Evolutionary conservation across 2,113 vertebrate genomes (phyloP), one percentile per base, ranked within the genome.

Genomic region (Philantomba maxwellii): DNA sequence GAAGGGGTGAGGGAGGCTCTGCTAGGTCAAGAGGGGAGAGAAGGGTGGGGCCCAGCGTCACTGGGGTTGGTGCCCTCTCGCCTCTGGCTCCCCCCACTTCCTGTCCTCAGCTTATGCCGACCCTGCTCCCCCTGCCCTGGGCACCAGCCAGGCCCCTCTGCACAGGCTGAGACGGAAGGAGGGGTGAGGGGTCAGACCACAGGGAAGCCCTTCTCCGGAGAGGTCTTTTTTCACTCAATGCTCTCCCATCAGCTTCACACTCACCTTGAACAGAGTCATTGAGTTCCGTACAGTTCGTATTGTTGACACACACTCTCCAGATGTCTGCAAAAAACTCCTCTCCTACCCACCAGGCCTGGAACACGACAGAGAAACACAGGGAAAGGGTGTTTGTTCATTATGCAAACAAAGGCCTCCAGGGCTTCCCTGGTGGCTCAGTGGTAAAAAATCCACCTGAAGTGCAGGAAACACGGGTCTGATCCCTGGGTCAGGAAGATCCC

Each of bases 271-370:
- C 97, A 0, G 2, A 6, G 0, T 97, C 96, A 0, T 23, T 55
- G 58, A 99, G 98, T 6, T 97, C 96, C 23, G 89, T 39, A 28
- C 99, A 99, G 23, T 93, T 98, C 1, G 94, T 98, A 1, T 0
- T 93, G 39, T 99, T 98, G 83, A 2, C 0, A 51, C 99, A 99
- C 19, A 97, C 11, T 84, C 96, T 98, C 99, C 99, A 99, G 89
- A 99, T 77, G 55, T 99, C 99, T 47, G 97, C 97, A 91, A 87
- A 98, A 93, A 98, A 98, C 26, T 92, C 86, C 3, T 98, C 96
- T 96, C 98, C 99, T 47, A 99, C 98, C 99, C 99, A 99, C 99
- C 99, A 99, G 95, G 98, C 99, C 99, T 99, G 95, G 0, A 96
- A 97, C 92, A 81, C 1, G 80, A 80, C 64, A 87, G 19, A 25